Conservation (phyloP, 2,113 vertebrate genomes). For the Australoheros scitulus region DNA sequence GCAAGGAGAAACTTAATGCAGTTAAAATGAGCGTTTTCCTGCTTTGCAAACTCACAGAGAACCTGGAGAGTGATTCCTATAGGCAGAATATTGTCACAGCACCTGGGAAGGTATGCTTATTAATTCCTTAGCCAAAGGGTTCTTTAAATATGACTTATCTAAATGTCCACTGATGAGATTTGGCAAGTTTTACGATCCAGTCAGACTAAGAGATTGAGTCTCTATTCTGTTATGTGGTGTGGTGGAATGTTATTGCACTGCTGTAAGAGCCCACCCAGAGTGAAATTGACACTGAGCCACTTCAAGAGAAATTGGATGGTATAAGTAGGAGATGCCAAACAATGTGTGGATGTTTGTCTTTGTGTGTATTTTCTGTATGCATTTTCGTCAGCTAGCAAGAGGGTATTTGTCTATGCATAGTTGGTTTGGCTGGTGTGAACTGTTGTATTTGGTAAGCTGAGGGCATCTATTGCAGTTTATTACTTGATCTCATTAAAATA, state of each 20-base stretch:
- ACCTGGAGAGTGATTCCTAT: constrained; percentile 84
- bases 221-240: constrained; percentile 68
- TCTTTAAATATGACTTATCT: neutral
- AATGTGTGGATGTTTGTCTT: constrained; percentile 46
- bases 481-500: neutral
- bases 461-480: constrained; percentile 34
- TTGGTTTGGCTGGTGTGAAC: constrained; percentile 62
- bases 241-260: constrained; percentile 63
- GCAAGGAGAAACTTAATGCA: constrained; percentile 85
- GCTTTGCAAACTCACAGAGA: constrained; percentile 86
- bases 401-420: constrained; percentile 24
- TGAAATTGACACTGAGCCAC: constrained; percentile 30
- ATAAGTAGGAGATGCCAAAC: constrained; percentile 54
- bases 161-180: constrained; percentile 71
- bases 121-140: neutral
- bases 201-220: constrained; percentile 46
- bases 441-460: constrained; percentile 80
- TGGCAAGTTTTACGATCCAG: constrained; percentile 65
- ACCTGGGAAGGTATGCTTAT: constrained; percentile 74
- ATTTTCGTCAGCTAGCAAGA: constrained; percentile 59
- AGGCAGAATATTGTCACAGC: constrained; percentile 79
- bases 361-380: constrained; percentile 52
- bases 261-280: constrained; percentile 79
- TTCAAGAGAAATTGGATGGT: constrained; percentile 43
- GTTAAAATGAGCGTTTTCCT: constrained; percentile 96